These are phyloP conservation scores for Raja brachyura DNA, from an alignment of 2,113 vertebrate genomes.

Conservation along the genomic window DNA sequence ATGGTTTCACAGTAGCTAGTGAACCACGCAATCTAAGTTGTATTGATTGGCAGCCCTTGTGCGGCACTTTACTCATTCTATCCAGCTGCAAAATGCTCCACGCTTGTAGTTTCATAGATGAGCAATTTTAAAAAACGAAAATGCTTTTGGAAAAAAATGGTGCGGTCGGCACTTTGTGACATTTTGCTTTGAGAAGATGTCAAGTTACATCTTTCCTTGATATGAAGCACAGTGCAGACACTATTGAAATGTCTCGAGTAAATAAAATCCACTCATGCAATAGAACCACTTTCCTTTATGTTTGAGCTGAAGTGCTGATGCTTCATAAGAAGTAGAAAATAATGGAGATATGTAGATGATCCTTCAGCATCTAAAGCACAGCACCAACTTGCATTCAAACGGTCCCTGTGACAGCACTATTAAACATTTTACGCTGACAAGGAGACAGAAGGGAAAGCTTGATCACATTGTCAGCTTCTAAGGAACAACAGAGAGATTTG, in stretches of 20 bases:
- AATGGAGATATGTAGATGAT: background rate
- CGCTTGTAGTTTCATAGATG: background rate
- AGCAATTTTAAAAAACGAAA: background rate
- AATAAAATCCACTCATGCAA: background rate
- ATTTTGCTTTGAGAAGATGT: background rate
- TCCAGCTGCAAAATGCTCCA: background rate
- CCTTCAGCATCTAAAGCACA: background rate
- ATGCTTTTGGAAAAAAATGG: background rate
- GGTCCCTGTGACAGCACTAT: no score
- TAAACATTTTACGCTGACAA: no score
- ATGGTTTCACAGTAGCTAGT: background rate
- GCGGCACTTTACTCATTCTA: background rate
- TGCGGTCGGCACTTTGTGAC: background rate
- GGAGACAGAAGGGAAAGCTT: no score
- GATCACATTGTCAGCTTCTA: no score
- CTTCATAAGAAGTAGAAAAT: background rate
- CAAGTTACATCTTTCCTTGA: background rate
- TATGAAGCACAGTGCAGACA: background rate
- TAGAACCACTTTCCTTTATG: background rate
- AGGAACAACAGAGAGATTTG: no score
- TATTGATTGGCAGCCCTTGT: background rate
- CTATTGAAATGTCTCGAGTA: background rate
- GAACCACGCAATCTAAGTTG: background rate
- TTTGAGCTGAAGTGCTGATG: background rate
- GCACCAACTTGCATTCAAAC: no score